These are phyloP conservation scores for Hemithea aestivaria DNA, from an alignment of 2,888 invertebrate species.

Conservation along the genomic window DNA sequence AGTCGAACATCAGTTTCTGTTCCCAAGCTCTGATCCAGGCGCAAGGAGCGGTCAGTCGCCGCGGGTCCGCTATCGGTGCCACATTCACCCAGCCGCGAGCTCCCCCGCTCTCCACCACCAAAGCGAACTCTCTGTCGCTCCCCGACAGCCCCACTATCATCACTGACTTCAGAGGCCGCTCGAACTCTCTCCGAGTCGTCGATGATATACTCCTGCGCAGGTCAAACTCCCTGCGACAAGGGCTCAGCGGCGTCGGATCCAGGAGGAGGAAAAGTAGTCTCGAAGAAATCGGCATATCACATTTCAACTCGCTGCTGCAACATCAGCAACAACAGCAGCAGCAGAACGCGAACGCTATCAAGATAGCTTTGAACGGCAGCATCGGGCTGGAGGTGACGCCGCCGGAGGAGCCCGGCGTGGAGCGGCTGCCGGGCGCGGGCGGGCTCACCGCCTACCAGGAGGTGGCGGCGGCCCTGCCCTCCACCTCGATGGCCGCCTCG, in stretches of 20 bases:
- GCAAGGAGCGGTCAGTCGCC: constrained; percentile 77
- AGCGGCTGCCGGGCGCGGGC: constrained; percentile 61
- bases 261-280: constrained; percentile 89
- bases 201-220: constrained; percentile 91
- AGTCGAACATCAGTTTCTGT: constrained; percentile 94
- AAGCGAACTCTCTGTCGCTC: constrained; percentile 92
- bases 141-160: constrained; percentile 93
- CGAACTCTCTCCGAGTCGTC: constrained; percentile 91
- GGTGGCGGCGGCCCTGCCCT: constrained; percentile 61
- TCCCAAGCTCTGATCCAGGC: constrained; percentile 85
- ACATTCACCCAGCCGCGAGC: constrained; percentile 82
- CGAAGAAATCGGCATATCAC: constrained; percentile 91
- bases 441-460: constrained; percentile 72
- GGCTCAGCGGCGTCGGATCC: constrained; percentile 82
- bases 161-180: constrained; percentile 88
- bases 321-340: constrained; percentile 76
- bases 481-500: constrained; percentile 52
- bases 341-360: constrained; percentile 87
- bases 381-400: constrained; percentile 90
- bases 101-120: constrained; percentile 89
- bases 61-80: constrained; percentile 84
- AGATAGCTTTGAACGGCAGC: constrained; percentile 91
- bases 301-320: constrained; percentile 84
- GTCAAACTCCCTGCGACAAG: constrained; percentile 91
- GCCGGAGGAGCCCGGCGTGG: constrained; percentile 80